Percentiles rank a stretch among this genome's conserved stretches.
phyloP scores from a whole-genome alignment of 2,113 vertebrate genomes.

The Prionailurus viverrinus region DNA sequence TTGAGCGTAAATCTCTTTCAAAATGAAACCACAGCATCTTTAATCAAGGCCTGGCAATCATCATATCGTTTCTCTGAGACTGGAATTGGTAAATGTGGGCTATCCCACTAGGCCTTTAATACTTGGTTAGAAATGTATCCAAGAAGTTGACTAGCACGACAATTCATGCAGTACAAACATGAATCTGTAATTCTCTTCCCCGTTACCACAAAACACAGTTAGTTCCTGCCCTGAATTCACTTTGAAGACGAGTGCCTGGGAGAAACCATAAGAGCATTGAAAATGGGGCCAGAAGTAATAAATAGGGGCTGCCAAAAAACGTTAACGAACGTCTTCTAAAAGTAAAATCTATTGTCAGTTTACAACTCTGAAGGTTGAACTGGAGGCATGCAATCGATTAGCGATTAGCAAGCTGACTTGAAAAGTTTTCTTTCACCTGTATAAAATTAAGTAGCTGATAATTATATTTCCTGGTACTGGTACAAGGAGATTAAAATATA shows the following conservation, averaged over 20 bases:
- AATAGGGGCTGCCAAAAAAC: constrained; percentile 38
- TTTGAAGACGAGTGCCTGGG: constrained; percentile 71
- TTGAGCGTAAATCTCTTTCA: constrained; percentile 64
- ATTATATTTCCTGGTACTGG: constrained; percentile 17
- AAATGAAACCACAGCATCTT: constrained; percentile 81
- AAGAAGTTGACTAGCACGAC: constrained; percentile 78
- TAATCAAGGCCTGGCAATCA: constrained; percentile 78
- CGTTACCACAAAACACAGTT: constrained; percentile 68
- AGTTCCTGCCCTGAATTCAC: constrained; percentile 67
- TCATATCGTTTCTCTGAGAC: constrained; percentile 41
- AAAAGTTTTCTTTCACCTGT: constrained; percentile 65
- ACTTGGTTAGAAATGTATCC: constrained; percentile 76
- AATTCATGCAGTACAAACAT: constrained; percentile 72
- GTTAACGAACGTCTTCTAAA: constrained; percentile 61
- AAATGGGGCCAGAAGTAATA: constrained; percentile 66
- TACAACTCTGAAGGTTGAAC: constrained; percentile 35
- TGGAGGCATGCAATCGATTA: background rate
- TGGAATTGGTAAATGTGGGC: constrained; percentile 72
- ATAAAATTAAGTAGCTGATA: constrained; percentile 61
- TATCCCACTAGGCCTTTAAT: constrained; percentile 72
- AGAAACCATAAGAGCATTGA: constrained; percentile 63
- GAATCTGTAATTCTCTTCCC: constrained; percentile 71
- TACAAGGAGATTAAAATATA: constrained; percentile 71
- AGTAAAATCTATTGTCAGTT: constrained; percentile 61
- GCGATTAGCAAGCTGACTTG: background rate